Percentiles rank a stretch among this genome's conserved stretches.
phyloP scores from a whole-genome alignment of 2,888 invertebrate species.

The Hirtodrosophila histrioides region DNA sequence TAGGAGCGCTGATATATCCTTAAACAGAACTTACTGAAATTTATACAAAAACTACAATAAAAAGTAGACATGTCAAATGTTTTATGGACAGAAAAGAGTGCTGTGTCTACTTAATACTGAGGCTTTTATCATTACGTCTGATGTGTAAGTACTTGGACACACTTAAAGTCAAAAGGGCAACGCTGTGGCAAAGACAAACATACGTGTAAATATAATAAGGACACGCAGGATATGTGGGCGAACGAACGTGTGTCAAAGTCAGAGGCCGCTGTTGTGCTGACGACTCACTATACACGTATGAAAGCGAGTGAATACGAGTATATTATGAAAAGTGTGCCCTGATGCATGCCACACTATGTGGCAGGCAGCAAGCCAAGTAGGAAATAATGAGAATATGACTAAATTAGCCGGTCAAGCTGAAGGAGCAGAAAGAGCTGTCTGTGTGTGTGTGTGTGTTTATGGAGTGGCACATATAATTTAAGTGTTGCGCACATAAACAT shows the following conservation, averaged over 20 bases:
- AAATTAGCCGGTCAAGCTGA: slow-evolving; percentile 45
- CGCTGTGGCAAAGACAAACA: too few species aligned
- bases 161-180: slow-evolving; percentile 3
- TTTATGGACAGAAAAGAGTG: too few species aligned
- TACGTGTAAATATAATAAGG: slow-evolving; percentile 51
- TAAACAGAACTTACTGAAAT: too few species aligned
- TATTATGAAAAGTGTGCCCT: slow-evolving; percentile 54
- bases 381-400: slow-evolving; percentile 56
- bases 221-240: slow-evolving; percentile 17
- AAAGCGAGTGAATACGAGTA: slow-evolving; percentile 14
- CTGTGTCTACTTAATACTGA: not conserved
- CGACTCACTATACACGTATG: not conserved
- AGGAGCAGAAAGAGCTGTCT: slow-evolving; percentile 5
- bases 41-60: too few species aligned
- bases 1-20: too few species aligned
- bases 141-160: slow-evolving; percentile 35
- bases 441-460: slow-evolving; percentile 35
- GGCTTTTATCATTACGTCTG: not conserved
- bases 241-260: too few species aligned
- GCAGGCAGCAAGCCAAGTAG: slow-evolving; percentile 4
- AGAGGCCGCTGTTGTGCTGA: too few species aligned
- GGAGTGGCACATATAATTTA: slow-evolving; percentile 50
- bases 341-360: slow-evolving; percentile 45
- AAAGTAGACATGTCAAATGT: too few species aligned
- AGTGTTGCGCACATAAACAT: slow-evolving; percentile 48